These are phyloP conservation scores for Entelurus aequoreus DNA, from an alignment of 2,113 vertebrate species.

Conservation along the genomic window DNA sequence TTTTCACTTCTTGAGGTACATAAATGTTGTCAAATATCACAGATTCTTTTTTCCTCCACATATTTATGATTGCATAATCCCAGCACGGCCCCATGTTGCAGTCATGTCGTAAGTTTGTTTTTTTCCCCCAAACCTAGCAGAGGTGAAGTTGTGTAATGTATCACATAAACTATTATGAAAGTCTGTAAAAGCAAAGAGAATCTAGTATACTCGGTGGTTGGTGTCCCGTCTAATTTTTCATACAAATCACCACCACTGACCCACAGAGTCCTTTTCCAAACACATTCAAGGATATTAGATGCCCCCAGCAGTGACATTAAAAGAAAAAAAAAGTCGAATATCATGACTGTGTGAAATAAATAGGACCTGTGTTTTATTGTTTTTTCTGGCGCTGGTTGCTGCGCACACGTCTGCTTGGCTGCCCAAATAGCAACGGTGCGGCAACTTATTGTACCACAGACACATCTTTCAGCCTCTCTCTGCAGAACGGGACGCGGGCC, in stretches of 20 bases:
- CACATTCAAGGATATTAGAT: slow-evolving; percentile 53
- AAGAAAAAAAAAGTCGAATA: slow-evolving; percentile 58
- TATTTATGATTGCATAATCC: not conserved
- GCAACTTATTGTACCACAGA: slow-evolving; percentile 72
- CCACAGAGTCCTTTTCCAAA: slow-evolving; percentile 42
- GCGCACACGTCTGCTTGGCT: slow-evolving; percentile 59
- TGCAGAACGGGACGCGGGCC: slow-evolving; percentile 49
- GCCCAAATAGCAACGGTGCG: slow-evolving; percentile 69
- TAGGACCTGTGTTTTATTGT: slow-evolving; percentile 75
- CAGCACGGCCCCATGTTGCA: not conserved
- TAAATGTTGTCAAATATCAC: not conserved
- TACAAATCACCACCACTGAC: slow-evolving; percentile 3
- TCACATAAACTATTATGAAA: not conserved
- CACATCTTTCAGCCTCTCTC: slow-evolving; percentile 66
- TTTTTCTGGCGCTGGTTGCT: slow-evolving; percentile 70
- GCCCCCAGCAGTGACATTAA: slow-evolving; percentile 49
- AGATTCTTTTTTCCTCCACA: too few species aligned
- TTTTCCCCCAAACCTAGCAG: not conserved
- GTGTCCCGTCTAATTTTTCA: slow-evolving; percentile 11
- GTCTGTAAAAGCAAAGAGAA: not conserved
- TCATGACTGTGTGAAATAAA: slow-evolving; percentile 66
- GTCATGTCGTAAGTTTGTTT: not conserved
- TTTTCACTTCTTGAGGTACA: too few species aligned
- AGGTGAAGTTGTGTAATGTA: slow-evolving; percentile 1
- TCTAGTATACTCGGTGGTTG: too few species aligned